These are phyloP conservation scores for Phoeniculus purpureus DNA, from an alignment of 2,797 vertebrate genomes.

Conservation along the genomic window DNA sequence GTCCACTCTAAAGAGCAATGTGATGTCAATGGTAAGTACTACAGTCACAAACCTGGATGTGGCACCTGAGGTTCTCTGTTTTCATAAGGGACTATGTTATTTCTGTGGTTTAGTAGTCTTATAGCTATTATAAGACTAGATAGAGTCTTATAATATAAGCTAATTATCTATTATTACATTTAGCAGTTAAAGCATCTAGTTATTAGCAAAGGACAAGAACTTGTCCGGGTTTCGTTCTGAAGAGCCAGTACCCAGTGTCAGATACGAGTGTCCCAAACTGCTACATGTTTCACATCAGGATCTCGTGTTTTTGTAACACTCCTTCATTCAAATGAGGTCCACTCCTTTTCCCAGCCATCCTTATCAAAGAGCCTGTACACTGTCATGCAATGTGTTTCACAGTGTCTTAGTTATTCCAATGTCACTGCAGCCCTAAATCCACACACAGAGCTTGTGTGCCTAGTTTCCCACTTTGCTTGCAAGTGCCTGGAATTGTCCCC, in stretches of 20 bases:
- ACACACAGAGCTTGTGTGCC: accelerated
- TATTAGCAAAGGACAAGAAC: conserved; percentile 4
- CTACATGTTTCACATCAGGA: not conserved
- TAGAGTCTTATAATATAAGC: too few species aligned
- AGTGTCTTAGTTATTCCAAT: not conserved
- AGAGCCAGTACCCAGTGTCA: not conserved
- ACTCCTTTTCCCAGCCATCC: not conserved
- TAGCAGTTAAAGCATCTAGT: not conserved
- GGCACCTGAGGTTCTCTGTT: conserved; percentile 3
- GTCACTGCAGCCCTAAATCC: not conserved
- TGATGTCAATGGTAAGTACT: not conserved
- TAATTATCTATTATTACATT: not conserved
- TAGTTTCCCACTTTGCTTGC: not conserved
- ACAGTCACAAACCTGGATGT: not conserved
- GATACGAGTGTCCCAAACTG: not conserved
- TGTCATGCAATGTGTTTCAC: accelerated
- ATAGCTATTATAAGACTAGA: too few species aligned
- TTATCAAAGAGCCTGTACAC: not conserved
- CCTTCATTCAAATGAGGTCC: not conserved
- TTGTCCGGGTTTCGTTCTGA: not conserved
- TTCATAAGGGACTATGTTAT: conserved; percentile 16
- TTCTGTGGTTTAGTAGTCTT: not conserved
- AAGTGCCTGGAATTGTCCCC: not conserved
- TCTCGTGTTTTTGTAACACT: not conserved
- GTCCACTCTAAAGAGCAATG: not conserved